These are phyloP conservation scores for Nasonia vitripennis DNA, from an alignment of 1,140 invertebrate species.

Conservation along the genomic window DNA sequence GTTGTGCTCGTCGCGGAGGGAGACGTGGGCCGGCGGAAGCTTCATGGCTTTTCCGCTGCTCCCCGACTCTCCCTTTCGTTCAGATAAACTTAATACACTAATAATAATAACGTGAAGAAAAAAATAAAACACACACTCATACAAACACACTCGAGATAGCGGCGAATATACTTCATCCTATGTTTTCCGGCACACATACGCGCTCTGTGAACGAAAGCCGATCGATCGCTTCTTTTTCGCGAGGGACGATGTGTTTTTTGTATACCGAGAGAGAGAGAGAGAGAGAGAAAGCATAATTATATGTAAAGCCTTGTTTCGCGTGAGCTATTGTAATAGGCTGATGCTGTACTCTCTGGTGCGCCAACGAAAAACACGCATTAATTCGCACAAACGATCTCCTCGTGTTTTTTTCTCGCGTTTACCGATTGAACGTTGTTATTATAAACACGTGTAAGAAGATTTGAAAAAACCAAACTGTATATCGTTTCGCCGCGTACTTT, in stretches of 20 bases:
- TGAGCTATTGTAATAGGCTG: too few relatives aligned
- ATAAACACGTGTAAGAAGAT: too few relatives aligned
- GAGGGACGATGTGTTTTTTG: constrained; percentile 2
- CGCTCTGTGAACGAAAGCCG: neutral
- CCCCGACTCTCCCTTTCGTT: neutral
- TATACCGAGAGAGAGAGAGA: neutral
- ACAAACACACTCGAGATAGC: too few relatives aligned
- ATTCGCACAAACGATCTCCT: too few relatives aligned
- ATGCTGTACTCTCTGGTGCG: too few relatives aligned
- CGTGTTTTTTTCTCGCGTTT: too few relatives aligned
- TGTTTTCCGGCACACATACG: neutral
- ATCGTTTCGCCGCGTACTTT: neutral
- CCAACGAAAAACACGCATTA: too few relatives aligned
- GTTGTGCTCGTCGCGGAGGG: neutral
- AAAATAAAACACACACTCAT: too few relatives aligned
- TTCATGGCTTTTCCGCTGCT: too few relatives aligned
- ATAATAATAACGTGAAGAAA: too few relatives aligned
- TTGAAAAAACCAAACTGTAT: neutral
- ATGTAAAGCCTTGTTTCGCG: too few relatives aligned
- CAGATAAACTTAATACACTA: neutral
- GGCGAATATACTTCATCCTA: neutral
- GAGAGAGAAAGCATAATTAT: neutral
- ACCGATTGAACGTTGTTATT: too few relatives aligned
- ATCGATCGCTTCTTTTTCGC: neutral
- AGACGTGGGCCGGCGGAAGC: neutral